phyloP scores from a whole-genome alignment of 2,797 vertebrate genomes.

The Holocentrus rufus region DNA sequence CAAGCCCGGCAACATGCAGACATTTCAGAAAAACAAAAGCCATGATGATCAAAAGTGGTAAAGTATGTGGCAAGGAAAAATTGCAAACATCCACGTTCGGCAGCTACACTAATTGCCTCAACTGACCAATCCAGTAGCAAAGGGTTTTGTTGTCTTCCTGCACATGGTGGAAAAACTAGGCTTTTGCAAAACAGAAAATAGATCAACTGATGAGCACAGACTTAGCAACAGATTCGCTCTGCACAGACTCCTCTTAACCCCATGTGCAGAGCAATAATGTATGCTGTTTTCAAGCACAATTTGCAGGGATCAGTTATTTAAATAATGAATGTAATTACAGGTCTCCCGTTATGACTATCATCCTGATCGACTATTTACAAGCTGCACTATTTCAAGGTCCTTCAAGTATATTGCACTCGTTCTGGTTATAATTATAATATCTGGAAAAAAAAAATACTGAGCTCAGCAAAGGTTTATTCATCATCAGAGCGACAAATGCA shows the following conservation, averaged over 20 bases:
- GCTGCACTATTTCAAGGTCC: slow-evolving; percentile 53
- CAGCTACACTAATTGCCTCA: slow-evolving; percentile 41
- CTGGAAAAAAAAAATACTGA: slow-evolving; percentile 22
- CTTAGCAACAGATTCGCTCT: slow-evolving; percentile 57
- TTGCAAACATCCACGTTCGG: slow-evolving; percentile 37
- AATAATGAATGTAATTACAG: slow-evolving; percentile 79
- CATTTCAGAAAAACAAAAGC: slow-evolving; percentile 41
- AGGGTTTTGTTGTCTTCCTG: slow-evolving; percentile 40
- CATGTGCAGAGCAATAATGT: slow-evolving; percentile 53
- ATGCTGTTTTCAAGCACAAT: slow-evolving; percentile 68
- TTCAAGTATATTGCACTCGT: slow-evolving; percentile 34
- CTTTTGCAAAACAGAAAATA: slow-evolving; percentile 45
- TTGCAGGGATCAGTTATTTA: slow-evolving; percentile 69
- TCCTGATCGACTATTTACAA: slow-evolving; percentile 71
- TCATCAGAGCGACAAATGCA: slow-evolving; percentile 20
- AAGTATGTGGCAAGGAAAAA: slow-evolving; percentile 13
- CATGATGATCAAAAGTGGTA: slow-evolving; percentile 17
- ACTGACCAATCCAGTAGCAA: slow-evolving; percentile 14
- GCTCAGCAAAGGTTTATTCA: slow-evolving; percentile 13
- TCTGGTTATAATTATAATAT: slow-evolving; percentile 22
- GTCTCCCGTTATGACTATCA: slow-evolving; percentile 70
- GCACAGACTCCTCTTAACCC: slow-evolving; percentile 47
- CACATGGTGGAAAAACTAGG: slow-evolving; percentile 21
- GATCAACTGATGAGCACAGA: slow-evolving; percentile 33
- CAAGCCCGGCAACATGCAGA: slow-evolving; percentile 16